Evolutionary conservation across 2,888 invertebrate genomes (phyloP).

Genomic region (Cryptocephalus primarius): DNA sequence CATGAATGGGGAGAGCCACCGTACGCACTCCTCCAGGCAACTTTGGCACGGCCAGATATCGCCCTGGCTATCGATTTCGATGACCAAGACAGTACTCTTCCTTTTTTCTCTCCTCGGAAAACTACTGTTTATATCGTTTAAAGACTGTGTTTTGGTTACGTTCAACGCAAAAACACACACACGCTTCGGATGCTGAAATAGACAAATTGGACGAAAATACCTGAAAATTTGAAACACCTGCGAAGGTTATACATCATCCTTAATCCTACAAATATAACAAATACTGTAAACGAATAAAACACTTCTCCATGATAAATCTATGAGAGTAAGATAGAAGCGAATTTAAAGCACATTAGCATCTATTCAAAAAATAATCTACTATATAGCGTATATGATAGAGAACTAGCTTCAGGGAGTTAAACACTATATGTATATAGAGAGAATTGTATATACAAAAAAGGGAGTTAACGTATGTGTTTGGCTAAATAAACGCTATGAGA

Average conservation of each 20-base stretch:
- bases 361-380: no score
- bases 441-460: neutral
- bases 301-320: no score
- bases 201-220: no score
- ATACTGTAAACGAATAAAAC: no score
- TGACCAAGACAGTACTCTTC: no score
- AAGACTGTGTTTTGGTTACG: constrained; percentile 19
- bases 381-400: no score
- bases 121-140: neutral
- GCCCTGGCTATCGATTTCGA: no score
- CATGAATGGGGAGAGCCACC: no score
- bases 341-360: constrained; percentile 4
- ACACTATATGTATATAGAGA: neutral
- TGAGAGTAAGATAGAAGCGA: constrained; percentile 3
- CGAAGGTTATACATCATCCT: neutral
- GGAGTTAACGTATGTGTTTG: neutral
- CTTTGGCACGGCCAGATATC: no score
- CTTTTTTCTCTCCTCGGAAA: no score
- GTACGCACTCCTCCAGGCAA: no score
- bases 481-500: neutral
- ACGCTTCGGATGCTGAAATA: constrained; percentile 3
- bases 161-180: neutral
- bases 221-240: no score
- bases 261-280: constrained; percentile 1
- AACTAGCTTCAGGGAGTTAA: neutral